Conservation (phyloP, 2,888 invertebrate genomes). For the Synergus gifuensis region DNA sequence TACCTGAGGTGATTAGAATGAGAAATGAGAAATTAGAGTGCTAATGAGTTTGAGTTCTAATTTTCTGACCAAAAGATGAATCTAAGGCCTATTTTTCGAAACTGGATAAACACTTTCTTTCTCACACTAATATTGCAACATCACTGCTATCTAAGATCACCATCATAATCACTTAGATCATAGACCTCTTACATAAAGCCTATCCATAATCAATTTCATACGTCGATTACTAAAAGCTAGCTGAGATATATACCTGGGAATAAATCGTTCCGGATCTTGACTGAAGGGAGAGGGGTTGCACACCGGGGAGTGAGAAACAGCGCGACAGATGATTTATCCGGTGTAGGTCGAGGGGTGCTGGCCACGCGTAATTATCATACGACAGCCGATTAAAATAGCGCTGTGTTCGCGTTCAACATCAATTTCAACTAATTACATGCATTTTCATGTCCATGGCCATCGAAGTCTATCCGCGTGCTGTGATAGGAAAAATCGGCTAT, state of each 20-base stretch:
- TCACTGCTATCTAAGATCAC: neutral
- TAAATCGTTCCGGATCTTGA: conserved; percentile 61
- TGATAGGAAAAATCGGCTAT: conserved; percentile 64
- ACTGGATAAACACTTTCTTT: neutral
- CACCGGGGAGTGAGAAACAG: conserved; percentile 46
- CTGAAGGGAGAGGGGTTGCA: conserved; percentile 46
- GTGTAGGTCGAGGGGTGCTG: conserved; percentile 71
- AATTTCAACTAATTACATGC: conserved; percentile 76
- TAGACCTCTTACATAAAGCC: conserved; percentile 27
- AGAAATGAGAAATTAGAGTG: neutral
- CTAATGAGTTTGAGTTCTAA: no score
- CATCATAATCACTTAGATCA: neutral
- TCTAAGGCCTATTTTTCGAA: no score
- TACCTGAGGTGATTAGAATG: neutral
- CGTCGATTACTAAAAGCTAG: conserved; percentile 76
- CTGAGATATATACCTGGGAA: conserved; percentile 68
- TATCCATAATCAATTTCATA: conserved; percentile 72
- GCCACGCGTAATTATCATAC: conserved; percentile 75
- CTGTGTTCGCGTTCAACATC: conserved; percentile 71
- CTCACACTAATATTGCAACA: neutral
- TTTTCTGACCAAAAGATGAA: no score
- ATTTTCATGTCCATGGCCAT: conserved; percentile 71
- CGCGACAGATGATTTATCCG: conserved; percentile 73
- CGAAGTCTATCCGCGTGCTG: conserved; percentile 47
- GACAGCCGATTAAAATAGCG: conserved; percentile 77